Evolutionary conservation across 2,113 vertebrate genomes (phyloP).

Genomic region (Diphyllodes magnificus): DNA sequence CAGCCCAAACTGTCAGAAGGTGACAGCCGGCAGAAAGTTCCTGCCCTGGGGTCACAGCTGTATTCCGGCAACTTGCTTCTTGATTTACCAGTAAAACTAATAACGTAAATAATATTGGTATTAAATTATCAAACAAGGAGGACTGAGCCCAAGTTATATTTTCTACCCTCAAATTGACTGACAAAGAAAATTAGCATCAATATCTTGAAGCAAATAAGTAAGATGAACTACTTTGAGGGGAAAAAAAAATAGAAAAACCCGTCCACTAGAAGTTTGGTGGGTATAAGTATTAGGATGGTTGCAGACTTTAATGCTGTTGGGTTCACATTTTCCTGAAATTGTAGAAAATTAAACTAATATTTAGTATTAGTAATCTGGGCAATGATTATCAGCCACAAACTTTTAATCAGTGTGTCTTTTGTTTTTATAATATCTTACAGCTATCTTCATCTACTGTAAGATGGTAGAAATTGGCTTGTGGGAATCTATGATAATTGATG

Average conservation of each 20-base stretch:
- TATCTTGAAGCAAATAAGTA: not conserved
- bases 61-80: slow-evolving; percentile 71
- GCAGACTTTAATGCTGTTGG: not conserved
- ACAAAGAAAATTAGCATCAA: slow-evolving; percentile 11
- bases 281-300: not conserved
- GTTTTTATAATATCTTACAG: not conserved
- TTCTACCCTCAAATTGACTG: slow-evolving; percentile 12
- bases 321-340: not conserved
- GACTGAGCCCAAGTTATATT: not conserved
- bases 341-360: not conserved
- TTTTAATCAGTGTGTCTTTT: not conserved
- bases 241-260: not conserved
- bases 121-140: slow-evolving; percentile 67
- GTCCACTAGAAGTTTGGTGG: not conserved
- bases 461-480: not conserved
- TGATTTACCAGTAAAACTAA: slow-evolving; percentile 76
- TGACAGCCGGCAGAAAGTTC: slow-evolving; percentile 77
- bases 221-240: not conserved
- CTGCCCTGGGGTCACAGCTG: slow-evolving; percentile 80
- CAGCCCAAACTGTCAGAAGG: slow-evolving; percentile 74
- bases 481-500: not conserved
- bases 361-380: not conserved
- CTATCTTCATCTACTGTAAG: not conserved
- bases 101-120: slow-evolving; percentile 69
- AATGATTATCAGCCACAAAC: not conserved